Percentiles rank a stretch among this genome's conserved stretches.
Conservation (phyloP, 2,797 vertebrate genomes). For the Taenioides sp. region DNA sequence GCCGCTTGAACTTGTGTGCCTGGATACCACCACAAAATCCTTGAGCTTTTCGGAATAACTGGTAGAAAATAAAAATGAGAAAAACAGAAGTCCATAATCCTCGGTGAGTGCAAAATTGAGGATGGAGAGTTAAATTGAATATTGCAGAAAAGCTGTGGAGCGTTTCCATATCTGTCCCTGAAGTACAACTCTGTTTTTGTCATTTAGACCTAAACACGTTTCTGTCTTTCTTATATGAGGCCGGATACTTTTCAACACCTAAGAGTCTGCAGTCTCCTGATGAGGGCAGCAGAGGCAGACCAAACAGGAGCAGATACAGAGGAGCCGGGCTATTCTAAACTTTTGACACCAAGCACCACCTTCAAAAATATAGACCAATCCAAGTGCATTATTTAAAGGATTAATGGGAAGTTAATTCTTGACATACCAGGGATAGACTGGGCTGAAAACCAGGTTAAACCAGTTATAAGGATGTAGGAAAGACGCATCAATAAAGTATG, state of each 20-base stretch:
- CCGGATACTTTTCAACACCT: constrained; percentile 62
- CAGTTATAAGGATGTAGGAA: background rate
- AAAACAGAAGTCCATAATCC: constrained; percentile 14
- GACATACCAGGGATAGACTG: background rate
- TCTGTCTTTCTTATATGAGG: constrained; percentile 54
- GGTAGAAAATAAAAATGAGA: background rate
- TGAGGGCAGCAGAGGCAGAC: constrained; percentile 63
- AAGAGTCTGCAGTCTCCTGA: constrained; percentile 56
- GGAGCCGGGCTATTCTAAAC: constrained; percentile 15
- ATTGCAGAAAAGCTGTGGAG: constrained; percentile 40
- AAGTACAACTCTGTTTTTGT: constrained; percentile 60
- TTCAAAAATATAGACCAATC: background rate
- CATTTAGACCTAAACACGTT: constrained; percentile 60
- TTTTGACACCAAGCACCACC: background rate
- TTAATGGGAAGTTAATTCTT: constrained; percentile 28
- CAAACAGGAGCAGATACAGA: constrained; percentile 21
- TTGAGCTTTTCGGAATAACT: background rate
- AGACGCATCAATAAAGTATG: background rate
- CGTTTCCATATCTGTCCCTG: constrained; percentile 48
- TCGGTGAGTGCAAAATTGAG: constrained; percentile 54
- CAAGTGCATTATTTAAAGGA: constrained; percentile 47
- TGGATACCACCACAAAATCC: constrained; percentile 13
- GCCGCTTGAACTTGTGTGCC: background rate
- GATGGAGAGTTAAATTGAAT: constrained; percentile 58
- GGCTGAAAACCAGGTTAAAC: background rate